Percentiles rank a stretch among this genome's conserved stretches.
phyloP scores from a whole-genome alignment of 2,113 vertebrate species.

The Pelusios castaneus region DNA sequence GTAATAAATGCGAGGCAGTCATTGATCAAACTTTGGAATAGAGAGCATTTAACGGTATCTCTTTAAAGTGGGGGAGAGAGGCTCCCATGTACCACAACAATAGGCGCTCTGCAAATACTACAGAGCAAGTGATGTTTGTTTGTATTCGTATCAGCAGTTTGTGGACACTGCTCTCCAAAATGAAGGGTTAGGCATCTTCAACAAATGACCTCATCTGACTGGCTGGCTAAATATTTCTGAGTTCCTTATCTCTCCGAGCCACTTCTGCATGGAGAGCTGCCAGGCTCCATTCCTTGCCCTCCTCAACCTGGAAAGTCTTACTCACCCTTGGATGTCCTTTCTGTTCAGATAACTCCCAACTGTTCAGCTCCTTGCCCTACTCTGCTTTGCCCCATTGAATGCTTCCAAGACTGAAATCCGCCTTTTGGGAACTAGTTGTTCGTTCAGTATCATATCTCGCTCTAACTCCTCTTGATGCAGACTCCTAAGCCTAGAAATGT shows the following conservation, averaged over 20 bases:
- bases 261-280: not conserved
- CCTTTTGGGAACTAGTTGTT: not conserved
- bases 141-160: conserved; percentile 29
- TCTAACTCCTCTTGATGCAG: not conserved
- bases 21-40: conserved; percentile 22
- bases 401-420: not conserved
- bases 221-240: not conserved
- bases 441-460: accelerated
- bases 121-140: not conserved
- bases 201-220: not conserved
- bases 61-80: not conserved
- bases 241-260: not conserved
- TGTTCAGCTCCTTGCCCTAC: not conserved
- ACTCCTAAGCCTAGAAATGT: not conserved
- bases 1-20: not conserved
- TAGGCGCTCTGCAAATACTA: conserved; percentile 19
- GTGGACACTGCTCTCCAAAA: conserved; percentile 21
- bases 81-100: not conserved
- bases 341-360: not conserved
- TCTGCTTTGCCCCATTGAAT: not conserved
- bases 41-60: not conserved
- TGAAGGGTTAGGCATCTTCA: conserved; percentile 2
- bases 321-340: not conserved
- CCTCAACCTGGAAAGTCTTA: not conserved
- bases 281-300: not conserved